These are phyloP conservation scores for Cyphomyrus plagiostoma DNA, from an alignment of 2,113 vertebrate species.

Conservation along the genomic window DNA sequence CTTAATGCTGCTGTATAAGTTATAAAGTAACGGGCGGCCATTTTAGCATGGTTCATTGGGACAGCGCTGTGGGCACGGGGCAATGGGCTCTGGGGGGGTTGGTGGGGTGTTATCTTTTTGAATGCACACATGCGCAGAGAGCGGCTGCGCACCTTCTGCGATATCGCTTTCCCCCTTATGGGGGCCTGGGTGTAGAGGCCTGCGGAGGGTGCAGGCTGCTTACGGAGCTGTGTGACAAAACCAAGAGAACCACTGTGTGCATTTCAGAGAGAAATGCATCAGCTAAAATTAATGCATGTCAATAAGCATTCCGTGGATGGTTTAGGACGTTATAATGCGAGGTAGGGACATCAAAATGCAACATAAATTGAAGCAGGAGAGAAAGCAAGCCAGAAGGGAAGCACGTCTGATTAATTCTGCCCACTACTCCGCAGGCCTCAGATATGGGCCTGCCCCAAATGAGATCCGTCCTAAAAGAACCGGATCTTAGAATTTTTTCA, in stretches of 20 bases:
- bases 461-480: conserved; percentile 10
- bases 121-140: background rate
- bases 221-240: background rate
- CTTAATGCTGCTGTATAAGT: background rate
- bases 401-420: conserved; percentile 7
- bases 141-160: background rate
- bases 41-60: background rate
- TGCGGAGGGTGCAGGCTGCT: background rate
- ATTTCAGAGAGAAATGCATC: background rate
- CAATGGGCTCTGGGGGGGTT: background rate
- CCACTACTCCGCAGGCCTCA: background rate
- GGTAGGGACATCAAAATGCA: background rate
- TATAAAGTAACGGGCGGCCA: background rate
- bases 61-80: background rate
- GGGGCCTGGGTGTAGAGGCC: background rate
- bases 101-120: background rate
- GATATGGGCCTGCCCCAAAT: background rate
- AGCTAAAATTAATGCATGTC: background rate
- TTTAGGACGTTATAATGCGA: background rate
- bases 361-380: background rate
- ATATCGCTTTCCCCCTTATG: background rate
- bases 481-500: background rate
- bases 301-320: background rate
- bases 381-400: background rate
- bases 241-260: background rate